Evolutionary conservation across 2,113 vertebrate genomes (phyloP).

Genomic region (Taurulus bubalis): DNA sequence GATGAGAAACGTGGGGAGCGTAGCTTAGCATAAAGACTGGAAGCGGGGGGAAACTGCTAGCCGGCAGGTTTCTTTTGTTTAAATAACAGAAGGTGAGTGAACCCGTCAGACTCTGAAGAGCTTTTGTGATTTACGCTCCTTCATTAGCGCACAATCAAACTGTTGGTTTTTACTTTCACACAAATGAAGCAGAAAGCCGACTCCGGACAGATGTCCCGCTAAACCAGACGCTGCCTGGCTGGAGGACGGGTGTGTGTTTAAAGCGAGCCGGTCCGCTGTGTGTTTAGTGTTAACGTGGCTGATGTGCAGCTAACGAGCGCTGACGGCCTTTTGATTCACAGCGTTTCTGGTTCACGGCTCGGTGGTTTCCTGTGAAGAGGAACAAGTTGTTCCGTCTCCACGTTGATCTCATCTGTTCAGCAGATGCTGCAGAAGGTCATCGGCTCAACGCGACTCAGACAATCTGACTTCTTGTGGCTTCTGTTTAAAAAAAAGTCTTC

Average conservation of each 20-base stretch:
- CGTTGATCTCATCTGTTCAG: too few species aligned
- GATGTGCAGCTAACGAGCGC: constrained; percentile 43
- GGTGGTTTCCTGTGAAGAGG: too few species aligned
- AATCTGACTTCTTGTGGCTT: too few species aligned
- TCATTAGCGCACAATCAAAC: constrained; percentile 49
- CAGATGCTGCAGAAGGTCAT: too few species aligned
- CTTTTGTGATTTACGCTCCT: constrained; percentile 58
- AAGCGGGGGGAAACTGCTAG: not conserved
- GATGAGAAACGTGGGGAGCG: not conserved
- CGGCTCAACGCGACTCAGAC: not conserved
- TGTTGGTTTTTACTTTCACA: constrained; percentile 52
- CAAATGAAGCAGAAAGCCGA: constrained; percentile 56
- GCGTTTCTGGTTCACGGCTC: too few species aligned
- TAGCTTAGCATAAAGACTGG: constrained; percentile 2
- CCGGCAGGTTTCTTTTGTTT: not conserved
- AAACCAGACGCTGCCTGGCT: constrained; percentile 7
- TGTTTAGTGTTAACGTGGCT: constrained; percentile 68
- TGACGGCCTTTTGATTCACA: constrained; percentile 35
- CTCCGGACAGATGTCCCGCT: too few species aligned
- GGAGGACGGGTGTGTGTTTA: constrained; percentile 24
- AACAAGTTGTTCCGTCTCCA: too few species aligned
- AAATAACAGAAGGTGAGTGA: not conserved
- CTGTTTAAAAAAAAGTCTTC: too few species aligned
- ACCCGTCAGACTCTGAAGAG: not conserved
- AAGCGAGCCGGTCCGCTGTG: constrained; percentile 6